phyloP scores from a whole-genome alignment of 2,797 vertebrate genomes.

The Odontamblyopus rebecca region DNA sequence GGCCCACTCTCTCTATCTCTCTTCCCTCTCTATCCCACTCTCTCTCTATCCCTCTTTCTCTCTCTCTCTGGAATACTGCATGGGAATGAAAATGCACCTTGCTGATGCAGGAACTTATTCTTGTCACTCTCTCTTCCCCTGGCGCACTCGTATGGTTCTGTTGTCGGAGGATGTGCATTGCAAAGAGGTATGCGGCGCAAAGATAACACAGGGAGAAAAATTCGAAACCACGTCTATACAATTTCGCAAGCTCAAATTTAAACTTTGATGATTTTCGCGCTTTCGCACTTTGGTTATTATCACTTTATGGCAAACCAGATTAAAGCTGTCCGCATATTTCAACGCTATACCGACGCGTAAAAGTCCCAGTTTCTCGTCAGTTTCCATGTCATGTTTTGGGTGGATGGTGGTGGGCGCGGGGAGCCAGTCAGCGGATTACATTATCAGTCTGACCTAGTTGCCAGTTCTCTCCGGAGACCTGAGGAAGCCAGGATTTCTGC shows the following conservation, averaged over 20 bases:
- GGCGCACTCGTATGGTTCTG: conserved; percentile 55
- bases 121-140: conserved; percentile 60
- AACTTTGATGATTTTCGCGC: conserved; percentile 42
- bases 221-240: conserved; percentile 48
- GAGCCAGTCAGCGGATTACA: conserved; percentile 83
- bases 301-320: conserved; percentile 27
- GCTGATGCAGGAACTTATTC: conserved; percentile 79
- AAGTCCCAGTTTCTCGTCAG: conserved; percentile 59
- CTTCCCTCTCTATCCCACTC: background rate
- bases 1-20: conserved; percentile 61
- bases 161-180: conserved; percentile 50
- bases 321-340: conserved; percentile 31
- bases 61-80: conserved; percentile 73
- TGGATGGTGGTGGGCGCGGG: conserved; percentile 74
- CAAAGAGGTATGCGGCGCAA: conserved; percentile 40
- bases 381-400: conserved; percentile 67
- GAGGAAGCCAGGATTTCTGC: conserved; percentile 76
- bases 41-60: conserved; percentile 57
- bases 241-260: conserved; percentile 47
- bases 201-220: conserved; percentile 50
- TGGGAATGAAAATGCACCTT: conserved; percentile 78
- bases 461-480: conserved; percentile 82
- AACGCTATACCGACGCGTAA: conserved; percentile 43
- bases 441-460: conserved; percentile 86
- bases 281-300: conserved; percentile 19